A percentile compares a stretch with the other conserved stretches of the same genome.
Conservation (phyloP, 2,113 vertebrate species). For the Actenoides hombroni region DNA sequence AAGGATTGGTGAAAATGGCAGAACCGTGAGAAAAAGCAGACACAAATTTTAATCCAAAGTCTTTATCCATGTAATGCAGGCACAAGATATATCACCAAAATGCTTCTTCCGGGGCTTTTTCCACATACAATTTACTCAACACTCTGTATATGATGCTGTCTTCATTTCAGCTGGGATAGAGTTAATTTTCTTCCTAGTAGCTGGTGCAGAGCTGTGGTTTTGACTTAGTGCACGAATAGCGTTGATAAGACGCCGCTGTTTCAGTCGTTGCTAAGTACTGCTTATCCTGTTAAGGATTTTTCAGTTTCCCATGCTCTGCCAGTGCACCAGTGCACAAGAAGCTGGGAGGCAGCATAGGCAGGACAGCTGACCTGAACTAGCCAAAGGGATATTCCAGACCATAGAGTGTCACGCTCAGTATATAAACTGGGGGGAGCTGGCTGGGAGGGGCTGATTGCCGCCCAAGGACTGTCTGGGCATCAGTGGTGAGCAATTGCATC, state of each 20-base stretch:
- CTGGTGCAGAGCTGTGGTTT: neutral
- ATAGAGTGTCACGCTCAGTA: neutral
- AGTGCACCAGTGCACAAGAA: neutral
- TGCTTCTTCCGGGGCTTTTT: neutral
- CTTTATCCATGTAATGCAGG: neutral
- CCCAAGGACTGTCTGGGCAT: neutral
- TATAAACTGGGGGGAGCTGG: neutral
- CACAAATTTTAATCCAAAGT: neutral
- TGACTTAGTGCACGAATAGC: neutral
- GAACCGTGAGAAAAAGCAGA: neutral
- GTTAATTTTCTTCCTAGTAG: neutral
- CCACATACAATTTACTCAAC: neutral
- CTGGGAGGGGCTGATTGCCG: neutral
- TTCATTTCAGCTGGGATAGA: neutral
- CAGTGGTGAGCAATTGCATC: neutral
- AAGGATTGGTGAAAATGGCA: neutral
- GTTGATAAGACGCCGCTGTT: neutral
- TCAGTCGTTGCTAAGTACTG: neutral
- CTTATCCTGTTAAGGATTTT: neutral
- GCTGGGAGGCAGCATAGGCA: neutral
- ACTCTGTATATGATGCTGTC: neutral
- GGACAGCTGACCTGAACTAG: neutral
- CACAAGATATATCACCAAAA: neutral
- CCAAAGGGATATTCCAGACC: neutral
- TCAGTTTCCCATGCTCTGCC: neutral